Evolutionary conservation across 2,888 invertebrate species (phyloP).

Genomic region (Eupsilia transversa): DNA sequence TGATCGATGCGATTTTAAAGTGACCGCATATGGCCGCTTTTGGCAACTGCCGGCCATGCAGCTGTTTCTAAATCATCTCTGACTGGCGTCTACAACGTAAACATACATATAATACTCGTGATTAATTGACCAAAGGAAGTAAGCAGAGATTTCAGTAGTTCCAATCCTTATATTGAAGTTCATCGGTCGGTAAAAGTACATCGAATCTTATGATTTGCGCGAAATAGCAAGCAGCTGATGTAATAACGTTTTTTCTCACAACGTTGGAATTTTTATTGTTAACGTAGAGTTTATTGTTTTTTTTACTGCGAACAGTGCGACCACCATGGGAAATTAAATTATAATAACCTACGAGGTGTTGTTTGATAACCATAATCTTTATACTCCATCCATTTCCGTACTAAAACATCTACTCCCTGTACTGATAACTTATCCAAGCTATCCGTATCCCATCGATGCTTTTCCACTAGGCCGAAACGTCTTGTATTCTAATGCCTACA

Average conservation of each 20-base stretch:
- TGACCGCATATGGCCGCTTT: slow-evolving; percentile 59
- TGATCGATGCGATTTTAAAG: slow-evolving; percentile 64
- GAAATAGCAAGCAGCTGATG: slow-evolving; percentile 40
- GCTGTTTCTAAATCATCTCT: slow-evolving; percentile 47
- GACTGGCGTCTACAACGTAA: slow-evolving; percentile 30
- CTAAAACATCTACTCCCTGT: background rate
- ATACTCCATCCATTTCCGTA: background rate
- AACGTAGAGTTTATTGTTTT: slow-evolving; percentile 27
- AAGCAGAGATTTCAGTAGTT: slow-evolving; percentile 22
- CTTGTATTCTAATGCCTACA: background rate
- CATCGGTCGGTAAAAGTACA: slow-evolving; percentile 18
- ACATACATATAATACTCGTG: slow-evolving; percentile 3
- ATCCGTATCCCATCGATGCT: background rate
- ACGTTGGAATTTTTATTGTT: slow-evolving; percentile 32
- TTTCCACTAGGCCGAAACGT: background rate
- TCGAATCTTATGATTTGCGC: slow-evolving; percentile 37
- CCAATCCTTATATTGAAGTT: slow-evolving; percentile 4
- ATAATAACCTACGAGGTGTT: background rate
- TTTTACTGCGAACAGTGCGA: background rate
- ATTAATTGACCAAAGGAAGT: slow-evolving; percentile 5
- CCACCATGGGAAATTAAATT: slow-evolving; percentile 32
- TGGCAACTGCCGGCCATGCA: slow-evolving; percentile 41
- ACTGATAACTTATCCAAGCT: background rate
- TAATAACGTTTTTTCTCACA: slow-evolving; percentile 37
- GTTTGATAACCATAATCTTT: slow-evolving; percentile 3